Percentiles rank a stretch among this genome's conserved stretches.
Conservation (phyloP, 2,113 vertebrate genomes). For the Sphaerodactylus townsendi region DNA sequence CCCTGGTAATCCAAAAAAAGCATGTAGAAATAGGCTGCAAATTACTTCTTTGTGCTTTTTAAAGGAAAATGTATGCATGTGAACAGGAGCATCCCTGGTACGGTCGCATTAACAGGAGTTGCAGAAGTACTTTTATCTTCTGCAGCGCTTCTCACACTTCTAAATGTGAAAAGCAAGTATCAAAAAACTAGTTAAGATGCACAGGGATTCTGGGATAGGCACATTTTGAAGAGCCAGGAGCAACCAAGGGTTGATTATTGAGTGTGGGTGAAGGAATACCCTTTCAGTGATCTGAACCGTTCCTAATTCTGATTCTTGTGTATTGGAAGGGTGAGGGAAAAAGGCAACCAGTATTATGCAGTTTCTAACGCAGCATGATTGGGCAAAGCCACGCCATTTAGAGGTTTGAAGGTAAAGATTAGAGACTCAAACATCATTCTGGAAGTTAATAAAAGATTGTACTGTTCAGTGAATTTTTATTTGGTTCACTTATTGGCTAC, state of each 20-base stretch:
- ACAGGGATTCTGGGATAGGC: neutral
- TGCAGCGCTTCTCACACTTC: neutral
- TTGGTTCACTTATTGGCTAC: neutral
- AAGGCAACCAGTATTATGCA: neutral
- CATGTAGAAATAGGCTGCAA: constrained; percentile 1
- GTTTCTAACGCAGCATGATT: neutral
- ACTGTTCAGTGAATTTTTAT: neutral
- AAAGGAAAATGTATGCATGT: neutral
- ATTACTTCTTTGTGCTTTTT: neutral
- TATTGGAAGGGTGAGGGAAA: too few species aligned
- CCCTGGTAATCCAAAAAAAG: neutral
- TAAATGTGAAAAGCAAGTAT: constrained; percentile 4
- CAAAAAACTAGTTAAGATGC: neutral
- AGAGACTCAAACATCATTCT: neutral
- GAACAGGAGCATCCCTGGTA: constrained; percentile 19
- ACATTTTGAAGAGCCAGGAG: neutral
- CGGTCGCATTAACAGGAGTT: neutral
- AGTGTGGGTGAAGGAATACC: constrained; percentile 5
- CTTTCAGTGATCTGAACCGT: neutral
- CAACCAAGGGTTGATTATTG: neutral
- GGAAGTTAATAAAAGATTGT: neutral
- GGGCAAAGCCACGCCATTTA: neutral
- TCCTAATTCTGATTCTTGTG: neutral
- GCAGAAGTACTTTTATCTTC: constrained; percentile 3
- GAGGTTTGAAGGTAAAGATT: neutral